Base-by-base conservation (phyloP, 1,140 invertebrate species). In the Zophobas morio region DNA sequence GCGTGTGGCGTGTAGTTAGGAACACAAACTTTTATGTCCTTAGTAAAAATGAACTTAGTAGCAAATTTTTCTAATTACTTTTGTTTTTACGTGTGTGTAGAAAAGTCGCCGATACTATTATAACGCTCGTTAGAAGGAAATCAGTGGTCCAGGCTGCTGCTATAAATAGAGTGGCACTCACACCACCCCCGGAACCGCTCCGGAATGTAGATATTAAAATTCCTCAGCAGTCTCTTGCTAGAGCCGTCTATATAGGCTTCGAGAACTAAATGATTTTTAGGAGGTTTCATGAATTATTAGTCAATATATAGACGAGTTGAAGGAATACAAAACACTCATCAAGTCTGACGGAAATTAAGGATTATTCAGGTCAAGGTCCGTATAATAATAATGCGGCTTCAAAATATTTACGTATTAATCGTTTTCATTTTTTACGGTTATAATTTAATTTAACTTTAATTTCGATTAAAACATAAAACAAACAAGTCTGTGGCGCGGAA, bases 161-260 rank as follows among this genome's bases (percentile, higher is more conserved):
- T 51, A 51, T 51, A 51, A 51, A 51, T 51, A 51, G 49, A 51
- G 49, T 51, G 49, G 49, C 49, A 20, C 49, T 51, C 49, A 51
- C 49, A 51, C 49, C 49, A 51, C 8, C 49, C 49, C 49, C 49
- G n/a, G 4, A 20, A 20, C 49, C 49, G 49, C 49, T 20, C 49
- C 49, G 49, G 80, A 81, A 81, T 81, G 80, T 81, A 78, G 80
- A 81, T 81, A 81, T 81, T 81, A 81, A 79, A 81, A 81, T 81
- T 81, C 80, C 75, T 81, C 39, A 34, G 74, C 75, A 70, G 73
- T 81, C 74, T 63, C 76, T 46, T 40, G 71, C 60, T 47, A 51
- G 75, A 77, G 60, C 72, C 54, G 74, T 56, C 47, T 70, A 70
- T 73, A 72, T 54, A 75, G 78, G 42, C 71, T 75, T 73, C 75